Evolutionary conservation across 1,140 invertebrate species (phyloP).

Genomic region (Micrasema longulum): DNA sequence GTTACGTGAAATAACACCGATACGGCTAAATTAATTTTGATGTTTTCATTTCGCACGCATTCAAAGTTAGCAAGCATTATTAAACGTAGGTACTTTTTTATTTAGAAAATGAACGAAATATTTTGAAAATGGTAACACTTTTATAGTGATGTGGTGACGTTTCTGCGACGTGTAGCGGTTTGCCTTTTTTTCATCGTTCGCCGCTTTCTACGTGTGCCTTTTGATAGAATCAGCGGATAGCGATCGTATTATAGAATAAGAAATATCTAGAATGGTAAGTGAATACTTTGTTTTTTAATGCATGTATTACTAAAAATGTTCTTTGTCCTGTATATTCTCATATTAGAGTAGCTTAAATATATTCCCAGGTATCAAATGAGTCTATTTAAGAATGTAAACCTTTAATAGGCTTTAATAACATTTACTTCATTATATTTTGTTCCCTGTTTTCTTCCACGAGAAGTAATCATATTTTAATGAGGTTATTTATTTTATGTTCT

Average conservation of each 20-base stretch:
- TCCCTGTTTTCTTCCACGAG: too few relatives aligned
- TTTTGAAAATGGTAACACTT: conserved; percentile 29
- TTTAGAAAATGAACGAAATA: not conserved
- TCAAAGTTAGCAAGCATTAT: not conserved
- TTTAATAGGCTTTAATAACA: conserved; percentile 18
- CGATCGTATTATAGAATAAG: conserved; percentile 20
- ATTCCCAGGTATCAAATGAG: conserved; percentile 18
- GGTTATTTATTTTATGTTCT: too few relatives aligned
- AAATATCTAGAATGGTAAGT: conserved; percentile 39
- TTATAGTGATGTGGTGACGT: conserved; percentile 44
- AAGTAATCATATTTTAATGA: too few relatives aligned
- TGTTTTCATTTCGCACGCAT: too few relatives aligned
- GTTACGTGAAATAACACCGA: not conserved
- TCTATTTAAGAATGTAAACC: conserved; percentile 16
- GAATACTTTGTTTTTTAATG: conserved; percentile 15
- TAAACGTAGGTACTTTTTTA: conserved; percentile 1
- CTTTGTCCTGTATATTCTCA: not conserved
- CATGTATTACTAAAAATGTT: not conserved
- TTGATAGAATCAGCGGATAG: conserved; percentile 16
- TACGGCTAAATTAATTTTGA: too few relatives aligned
- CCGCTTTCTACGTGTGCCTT: conserved; percentile 40
- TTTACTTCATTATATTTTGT: too few relatives aligned
- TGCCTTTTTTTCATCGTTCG: conserved; percentile 18
- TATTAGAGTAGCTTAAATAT: not conserved
- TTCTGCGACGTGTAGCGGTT: conserved; percentile 46